Base-by-base conservation (phyloP, 2,113 vertebrate species). In the Felis catus region DNA sequence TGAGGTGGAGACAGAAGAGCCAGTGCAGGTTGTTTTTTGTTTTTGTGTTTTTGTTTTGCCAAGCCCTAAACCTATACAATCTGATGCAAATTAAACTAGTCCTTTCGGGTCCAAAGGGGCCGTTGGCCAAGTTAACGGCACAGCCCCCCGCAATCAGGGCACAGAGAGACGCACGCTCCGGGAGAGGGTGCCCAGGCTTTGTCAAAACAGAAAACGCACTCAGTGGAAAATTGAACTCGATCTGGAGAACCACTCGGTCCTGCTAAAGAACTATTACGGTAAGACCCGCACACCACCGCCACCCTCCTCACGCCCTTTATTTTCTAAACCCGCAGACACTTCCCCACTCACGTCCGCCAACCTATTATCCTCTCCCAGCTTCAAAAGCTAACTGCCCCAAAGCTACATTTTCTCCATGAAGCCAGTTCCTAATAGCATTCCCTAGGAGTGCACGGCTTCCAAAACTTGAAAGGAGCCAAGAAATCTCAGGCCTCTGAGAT, bases 391-490 rank as follows among this genome's bases (percentile, higher is more conserved):
- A 90, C 92, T 55, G 93, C 92, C 97, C 89, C 0, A 25, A 41
- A 95, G 90, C 53, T 74, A 4, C 66, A 53, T 55, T 89, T 91
- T 79, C 95, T 91, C 90, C 84, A 53, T 2, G 90, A 73, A 85
- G 45, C 70, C 94, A 61, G 55, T 82, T 63, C 89, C 91, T 82
- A 97, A 96, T 45, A 86, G 87, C 65, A 68, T 84, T 97, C 81
- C 85, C 96, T 27, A 15, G 31, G 66, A 97, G 91, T 21, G 53
- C 66, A 87, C 51, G 78, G 79, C 83, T 90, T 83, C 97, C 85
- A 79, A 86, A 95, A 88, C 84, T 94, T 96, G 68, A 96, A 96
- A 95, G 90, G 21, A 90, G 87, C 89, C 89, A 88, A 78, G 94
- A 96, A 68, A 89, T 86, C 92, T 91, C 97, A 80, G 96, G 93